Percentiles rank a stretch among this genome's conserved stretches.
Evolutionary conservation across 2,888 invertebrate genomes (phyloP).

Genomic region (Oscheius sp.): DNA sequence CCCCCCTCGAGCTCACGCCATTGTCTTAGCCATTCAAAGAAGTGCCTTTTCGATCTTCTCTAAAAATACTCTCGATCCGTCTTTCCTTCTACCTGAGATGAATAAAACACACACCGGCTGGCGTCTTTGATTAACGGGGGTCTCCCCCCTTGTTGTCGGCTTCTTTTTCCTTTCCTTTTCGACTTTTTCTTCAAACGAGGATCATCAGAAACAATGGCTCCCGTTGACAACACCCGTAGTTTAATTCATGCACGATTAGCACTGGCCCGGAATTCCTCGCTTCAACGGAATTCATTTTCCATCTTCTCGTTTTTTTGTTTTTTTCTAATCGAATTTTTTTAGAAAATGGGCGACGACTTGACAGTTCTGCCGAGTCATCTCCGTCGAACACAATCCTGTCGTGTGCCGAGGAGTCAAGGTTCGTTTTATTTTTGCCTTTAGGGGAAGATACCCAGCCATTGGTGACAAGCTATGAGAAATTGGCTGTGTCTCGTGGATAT

Average conservation of each 20-base stretch:
- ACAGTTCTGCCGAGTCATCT: slow-evolving; percentile 23
- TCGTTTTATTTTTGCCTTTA: too few species aligned
- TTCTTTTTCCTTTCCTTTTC: not conserved
- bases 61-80: too few species aligned
- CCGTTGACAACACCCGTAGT: slow-evolving; percentile 10
- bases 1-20: too few species aligned
- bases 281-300: slow-evolving; percentile 23
- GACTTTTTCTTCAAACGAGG: not conserved
- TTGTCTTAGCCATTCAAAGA: too few species aligned
- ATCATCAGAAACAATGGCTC: not conserved
- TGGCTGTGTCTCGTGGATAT: not conserved
- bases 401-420: slow-evolving; percentile 14
- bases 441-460: not conserved
- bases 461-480: slow-evolving; percentile 20
- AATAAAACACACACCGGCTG: too few species aligned
- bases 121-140: not conserved
- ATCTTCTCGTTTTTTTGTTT: not conserved
- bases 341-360: slow-evolving; percentile 18
- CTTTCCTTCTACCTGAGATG: too few species aligned
- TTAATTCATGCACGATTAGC: slow-evolving; percentile 34
- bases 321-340: not conserved
- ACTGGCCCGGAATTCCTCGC: slow-evolving; percentile 19
- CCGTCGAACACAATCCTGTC: slow-evolving; percentile 38
- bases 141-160: not conserved
- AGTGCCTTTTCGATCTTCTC: too few species aligned